Percentiles rank a stretch among this genome's conserved stretches.
Conservation (phyloP, 1,140 invertebrate genomes). For the Arion vulgaris region DNA sequence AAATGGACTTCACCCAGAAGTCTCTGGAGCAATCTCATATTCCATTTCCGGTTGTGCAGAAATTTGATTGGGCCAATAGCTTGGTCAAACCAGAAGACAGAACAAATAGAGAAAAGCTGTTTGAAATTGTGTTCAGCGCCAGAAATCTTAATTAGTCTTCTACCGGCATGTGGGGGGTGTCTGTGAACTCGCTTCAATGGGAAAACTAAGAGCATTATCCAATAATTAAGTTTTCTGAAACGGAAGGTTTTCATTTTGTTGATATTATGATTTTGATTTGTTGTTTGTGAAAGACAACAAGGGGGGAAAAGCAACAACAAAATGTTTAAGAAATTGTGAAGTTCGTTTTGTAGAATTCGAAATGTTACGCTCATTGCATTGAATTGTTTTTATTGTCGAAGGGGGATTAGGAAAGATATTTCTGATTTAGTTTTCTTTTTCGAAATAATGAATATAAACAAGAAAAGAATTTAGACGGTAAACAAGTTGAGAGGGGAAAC, state of each 20-base stretch:
- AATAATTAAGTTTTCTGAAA: neutral
- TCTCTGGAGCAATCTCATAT: slow-evolving; percentile 23
- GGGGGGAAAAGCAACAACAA: neutral
- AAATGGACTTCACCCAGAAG: neutral
- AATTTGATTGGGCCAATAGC: slow-evolving; percentile 25
- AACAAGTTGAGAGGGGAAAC: neutral
- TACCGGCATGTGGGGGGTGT: neutral
- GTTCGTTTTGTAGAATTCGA: neutral
- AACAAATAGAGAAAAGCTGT: neutral
- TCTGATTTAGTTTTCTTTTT: neutral
- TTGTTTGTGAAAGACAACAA: neutral
- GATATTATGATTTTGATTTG: neutral
- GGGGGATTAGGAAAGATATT: neutral
- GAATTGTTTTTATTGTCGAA: neutral
- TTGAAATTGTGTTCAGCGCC: neutral
- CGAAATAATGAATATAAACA: neutral
- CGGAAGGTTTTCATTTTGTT: neutral
- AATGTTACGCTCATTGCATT: neutral
- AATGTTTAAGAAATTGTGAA: neutral
- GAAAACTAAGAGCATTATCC: neutral
- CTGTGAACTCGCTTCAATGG: neutral
- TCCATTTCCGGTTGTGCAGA: slow-evolving; percentile 22
- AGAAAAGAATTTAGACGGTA: neutral
- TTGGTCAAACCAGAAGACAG: neutral
- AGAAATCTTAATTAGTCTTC: neutral